A percentile compares a stretch with the other conserved stretches of the same genome.
phyloP scores from a whole-genome alignment of 2,888 invertebrate genomes.

The Euclidia mi region DNA sequence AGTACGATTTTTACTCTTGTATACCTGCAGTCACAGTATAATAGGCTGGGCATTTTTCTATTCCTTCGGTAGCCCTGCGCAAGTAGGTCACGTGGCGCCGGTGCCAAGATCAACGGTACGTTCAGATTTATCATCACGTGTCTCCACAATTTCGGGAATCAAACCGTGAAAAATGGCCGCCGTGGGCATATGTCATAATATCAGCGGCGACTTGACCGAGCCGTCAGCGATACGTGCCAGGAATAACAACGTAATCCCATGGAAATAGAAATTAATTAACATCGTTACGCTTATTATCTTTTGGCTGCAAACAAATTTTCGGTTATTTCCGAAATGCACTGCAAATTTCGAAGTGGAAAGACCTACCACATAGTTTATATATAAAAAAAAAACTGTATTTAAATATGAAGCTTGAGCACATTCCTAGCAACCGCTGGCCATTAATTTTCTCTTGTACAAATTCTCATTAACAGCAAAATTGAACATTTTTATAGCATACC shows the following conservation, averaged over 20 bases:
- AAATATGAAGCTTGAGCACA: too few relatives aligned
- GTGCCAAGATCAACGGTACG: slow-evolving; percentile 37
- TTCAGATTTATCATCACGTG: slow-evolving; percentile 20
- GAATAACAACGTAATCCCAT: not conserved
- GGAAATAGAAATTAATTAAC: not conserved
- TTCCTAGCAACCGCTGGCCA: too few relatives aligned
- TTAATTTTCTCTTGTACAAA: not conserved
- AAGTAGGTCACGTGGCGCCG: slow-evolving; percentile 26
- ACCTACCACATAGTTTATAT: too few relatives aligned
- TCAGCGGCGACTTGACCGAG: slow-evolving; percentile 1
- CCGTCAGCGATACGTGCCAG: slow-evolving; percentile 16
- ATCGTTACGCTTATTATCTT: too few relatives aligned
- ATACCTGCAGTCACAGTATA: too few relatives aligned
- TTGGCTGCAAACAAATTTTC: too few relatives aligned
- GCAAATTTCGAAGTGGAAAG: too few relatives aligned
- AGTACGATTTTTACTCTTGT: too few relatives aligned
- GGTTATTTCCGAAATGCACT: too few relatives aligned
- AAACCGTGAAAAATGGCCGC: slow-evolving; percentile 12
- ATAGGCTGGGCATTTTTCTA: not conserved
- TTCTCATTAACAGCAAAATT: not conserved
- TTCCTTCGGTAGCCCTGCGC: slow-evolving; percentile 4
- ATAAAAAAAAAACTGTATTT: too few relatives aligned
- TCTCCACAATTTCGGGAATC: slow-evolving; percentile 10
- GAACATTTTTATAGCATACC: not conserved
- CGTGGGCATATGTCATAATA: slow-evolving; percentile 6